Evolutionary conservation across 2,113 vertebrate genomes (phyloP), one percentile per base, ranked within the genome.

Genomic region (Chlorocebus sabaeus): DNA sequence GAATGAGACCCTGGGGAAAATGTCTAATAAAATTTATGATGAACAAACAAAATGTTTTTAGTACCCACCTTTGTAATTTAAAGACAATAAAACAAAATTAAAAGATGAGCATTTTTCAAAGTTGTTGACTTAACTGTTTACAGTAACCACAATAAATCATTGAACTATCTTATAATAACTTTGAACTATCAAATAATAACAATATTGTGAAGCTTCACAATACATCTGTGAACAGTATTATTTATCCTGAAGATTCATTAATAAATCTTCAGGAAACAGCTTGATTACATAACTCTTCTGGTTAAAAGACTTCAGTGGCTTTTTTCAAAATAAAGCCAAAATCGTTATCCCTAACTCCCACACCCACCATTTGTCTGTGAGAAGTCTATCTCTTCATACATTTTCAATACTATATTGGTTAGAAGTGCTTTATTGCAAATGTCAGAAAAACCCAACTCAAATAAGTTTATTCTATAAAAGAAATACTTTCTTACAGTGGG

Each of bases 21-120:
- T 30, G 0, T 79, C 40, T 91, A 83, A 61, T 83, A 82, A 40
- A 90, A 93, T 88, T 83, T 96, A 68, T 95, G 52, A 85, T 89
- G 73, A 95, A 23, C 73, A 89, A 89, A 64, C 45, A 93, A 92
- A 97, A 64, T 90, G 3, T 23, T 82, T 61, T 18, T 48, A 72
- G 23, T 61, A 89, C 78, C 38, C 23, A 81, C 27, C 40, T 82
- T 70, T 86, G 72, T 57, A 95, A 86, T 73, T 95, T 76, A 90
- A 88, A 75, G 73, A 48, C 14, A 82, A 67, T n/a, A 82, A 8
- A 79, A 90, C 22, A 43, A 82, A 75, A 82, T 38, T 35, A 90
- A 80, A 81, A 68, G 23, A 76, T 76, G 16, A 78, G 22, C 40
- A 87, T 40, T 91, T 94, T 96, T 22, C 52, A 64, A 90, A 67